Conservation (phyloP, 1,140 invertebrate species). For the Hydropsyche tenuis region DNA sequence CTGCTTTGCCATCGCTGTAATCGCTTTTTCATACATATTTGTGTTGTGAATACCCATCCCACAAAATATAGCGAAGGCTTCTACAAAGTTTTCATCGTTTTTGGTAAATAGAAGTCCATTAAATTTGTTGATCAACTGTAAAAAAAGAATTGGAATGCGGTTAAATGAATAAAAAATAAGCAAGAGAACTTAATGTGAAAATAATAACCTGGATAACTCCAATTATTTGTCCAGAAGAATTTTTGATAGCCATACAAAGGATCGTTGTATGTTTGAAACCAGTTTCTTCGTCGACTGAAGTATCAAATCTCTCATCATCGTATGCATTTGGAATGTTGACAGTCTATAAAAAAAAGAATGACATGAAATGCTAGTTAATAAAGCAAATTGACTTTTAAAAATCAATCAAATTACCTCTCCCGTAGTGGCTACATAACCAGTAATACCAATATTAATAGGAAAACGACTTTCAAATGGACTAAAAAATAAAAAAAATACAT, state of each 20-base stretch:
- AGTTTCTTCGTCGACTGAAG: conserved; percentile 78
- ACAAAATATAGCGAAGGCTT: conserved; percentile 97
- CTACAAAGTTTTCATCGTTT: conserved; percentile 92
- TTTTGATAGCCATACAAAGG: conserved; percentile 92
- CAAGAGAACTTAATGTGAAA: too few relatives aligned
- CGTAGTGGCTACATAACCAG: conserved; percentile 94
- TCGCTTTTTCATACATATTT: conserved; percentile 94
- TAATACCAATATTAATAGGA: conserved; percentile 96
- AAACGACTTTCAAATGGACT: conserved; percentile 91
- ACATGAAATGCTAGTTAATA: background rate
- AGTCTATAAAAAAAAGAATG: conserved; percentile 64
- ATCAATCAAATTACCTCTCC: conserved; percentile 76
- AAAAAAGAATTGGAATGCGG: too few relatives aligned
- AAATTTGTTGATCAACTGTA: conserved; percentile 89
- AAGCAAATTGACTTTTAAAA: background rate
- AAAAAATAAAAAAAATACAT: conserved; percentile 54
- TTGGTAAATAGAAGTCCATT: conserved; percentile 86
- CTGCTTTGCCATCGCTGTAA: conserved; percentile 93
- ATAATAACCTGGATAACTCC: conserved; percentile 82
- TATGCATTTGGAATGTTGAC: conserved; percentile 91
- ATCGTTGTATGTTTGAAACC: conserved; percentile 84
- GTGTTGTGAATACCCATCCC: conserved; percentile 98
- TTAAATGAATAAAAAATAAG: too few relatives aligned
- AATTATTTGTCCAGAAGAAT: conserved; percentile 86
- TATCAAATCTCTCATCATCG: conserved; percentile 90